Evolutionary conservation across 2,113 vertebrate genomes (phyloP).

Genomic region (Etheostoma spectabile): DNA sequence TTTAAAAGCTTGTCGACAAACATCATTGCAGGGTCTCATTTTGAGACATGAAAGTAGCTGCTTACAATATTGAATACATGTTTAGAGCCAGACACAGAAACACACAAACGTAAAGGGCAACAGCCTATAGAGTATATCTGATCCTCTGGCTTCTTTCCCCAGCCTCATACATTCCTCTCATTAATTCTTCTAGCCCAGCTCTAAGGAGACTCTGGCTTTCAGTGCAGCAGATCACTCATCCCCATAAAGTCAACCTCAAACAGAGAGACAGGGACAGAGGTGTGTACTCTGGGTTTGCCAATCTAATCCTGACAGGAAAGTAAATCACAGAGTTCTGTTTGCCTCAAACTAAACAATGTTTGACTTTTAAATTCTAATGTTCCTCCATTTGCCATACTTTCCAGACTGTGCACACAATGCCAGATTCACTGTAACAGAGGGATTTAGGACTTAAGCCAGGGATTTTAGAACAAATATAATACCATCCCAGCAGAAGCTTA

Average conservation of each 20-base stretch:
- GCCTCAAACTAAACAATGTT: slow-evolving; percentile 67
- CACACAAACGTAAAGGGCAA: slow-evolving; percentile 38
- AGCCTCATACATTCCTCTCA: slow-evolving; percentile 59
- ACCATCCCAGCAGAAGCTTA: slow-evolving; percentile 66
- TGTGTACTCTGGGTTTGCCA: slow-evolving; percentile 56
- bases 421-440: slow-evolving; percentile 71
- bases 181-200: slow-evolving; percentile 49
- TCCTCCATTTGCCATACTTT: slow-evolving; percentile 65
- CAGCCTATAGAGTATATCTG: slow-evolving; percentile 33
- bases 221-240: slow-evolving; percentile 52
- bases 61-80: neutral
- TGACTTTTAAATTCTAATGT: slow-evolving; percentile 73
- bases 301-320: slow-evolving; percentile 68
- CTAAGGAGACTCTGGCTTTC: slow-evolving; percentile 40
- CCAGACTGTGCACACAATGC: slow-evolving; percentile 66
- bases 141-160: slow-evolving; percentile 45
- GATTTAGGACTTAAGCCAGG: slow-evolving; percentile 76
- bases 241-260: slow-evolving; percentile 62
- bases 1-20: neutral
- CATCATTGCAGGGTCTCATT: neutral
- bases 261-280: slow-evolving; percentile 52
- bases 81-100: slow-evolving; percentile 4
- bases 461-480: slow-evolving; percentile 78
- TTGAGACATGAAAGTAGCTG: slow-evolving; percentile 12
- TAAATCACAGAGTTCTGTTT: slow-evolving; percentile 50